Percentiles rank a stretch among this genome's conserved stretches.
phyloP scores from a whole-genome alignment of 2,797 vertebrate species.

The Leuciscus waleckii region DNA sequence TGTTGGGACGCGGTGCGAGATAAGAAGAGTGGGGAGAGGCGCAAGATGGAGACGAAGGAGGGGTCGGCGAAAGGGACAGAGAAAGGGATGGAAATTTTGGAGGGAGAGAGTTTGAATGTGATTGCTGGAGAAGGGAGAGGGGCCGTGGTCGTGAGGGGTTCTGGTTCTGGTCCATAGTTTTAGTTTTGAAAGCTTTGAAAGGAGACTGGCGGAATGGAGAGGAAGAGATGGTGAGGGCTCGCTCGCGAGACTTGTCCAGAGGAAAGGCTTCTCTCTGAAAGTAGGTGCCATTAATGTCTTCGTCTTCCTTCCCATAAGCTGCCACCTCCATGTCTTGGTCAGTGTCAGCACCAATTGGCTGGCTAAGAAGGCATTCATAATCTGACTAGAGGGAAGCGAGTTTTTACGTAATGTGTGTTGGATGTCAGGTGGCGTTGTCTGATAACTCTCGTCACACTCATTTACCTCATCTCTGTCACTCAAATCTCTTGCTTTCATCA shows the following conservation, averaged over 20 bases:
- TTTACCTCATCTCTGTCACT: conserved; percentile 67
- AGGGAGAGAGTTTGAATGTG: conserved; percentile 81
- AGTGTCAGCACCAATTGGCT: conserved; percentile 68
- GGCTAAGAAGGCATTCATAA: conserved; percentile 72
- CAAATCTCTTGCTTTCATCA: conserved; percentile 60
- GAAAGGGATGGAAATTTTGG: conserved; percentile 80
- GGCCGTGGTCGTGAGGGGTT: conserved; percentile 77
- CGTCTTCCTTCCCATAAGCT: conserved; percentile 70
- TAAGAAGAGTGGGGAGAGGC: conserved; percentile 79
- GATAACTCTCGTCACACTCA: conserved; percentile 63
- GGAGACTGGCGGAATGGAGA: conserved; percentile 81
- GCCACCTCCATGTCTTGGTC: conserved; percentile 62
- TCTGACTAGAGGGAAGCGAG: conserved; percentile 80
- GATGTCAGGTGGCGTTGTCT: conserved; percentile 52
- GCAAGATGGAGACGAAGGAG: conserved; percentile 79
- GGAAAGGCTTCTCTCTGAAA: conserved; percentile 75
- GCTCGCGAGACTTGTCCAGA: conserved; percentile 73
- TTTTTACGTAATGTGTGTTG: conserved; percentile 73
- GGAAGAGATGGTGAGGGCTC: conserved; percentile 82
- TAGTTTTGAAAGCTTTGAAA: conserved; percentile 76
- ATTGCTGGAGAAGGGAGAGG: conserved; percentile 81
- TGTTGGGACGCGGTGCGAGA: conserved; percentile 76
- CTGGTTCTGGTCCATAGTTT: conserved; percentile 80
- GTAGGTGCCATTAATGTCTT: conserved; percentile 77
- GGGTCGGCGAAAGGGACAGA: conserved; percentile 79